Evolutionary conservation across 2,113 vertebrate genomes (phyloP).

Genomic region (Sinocyclocheilus anshuiensis): DNA sequence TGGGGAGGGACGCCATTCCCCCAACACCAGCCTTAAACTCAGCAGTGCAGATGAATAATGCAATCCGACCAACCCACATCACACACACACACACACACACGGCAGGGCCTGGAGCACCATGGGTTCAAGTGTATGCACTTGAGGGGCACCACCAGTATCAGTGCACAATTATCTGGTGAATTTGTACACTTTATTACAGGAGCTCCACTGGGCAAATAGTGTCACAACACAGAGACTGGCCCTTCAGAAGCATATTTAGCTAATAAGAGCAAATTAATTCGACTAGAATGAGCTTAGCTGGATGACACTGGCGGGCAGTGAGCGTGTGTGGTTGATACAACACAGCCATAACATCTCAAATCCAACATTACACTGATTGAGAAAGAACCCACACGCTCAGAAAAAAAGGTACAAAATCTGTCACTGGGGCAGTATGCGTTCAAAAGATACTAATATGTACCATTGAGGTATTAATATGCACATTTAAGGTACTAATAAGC

Average conservation of each 20-base stretch:
- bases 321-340: constrained; percentile 25
- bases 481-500: too few species aligned
- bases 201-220: constrained; percentile 67
- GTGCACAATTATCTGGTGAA: constrained; percentile 68
- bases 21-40: constrained; percentile 47
- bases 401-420: too few species aligned
- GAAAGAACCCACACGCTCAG: background rate
- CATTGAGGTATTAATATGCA: too few species aligned
- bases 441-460: too few species aligned
- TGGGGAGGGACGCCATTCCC: constrained; percentile 55
- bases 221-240: constrained; percentile 58
- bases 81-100: constrained; percentile 1
- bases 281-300: constrained; percentile 60
- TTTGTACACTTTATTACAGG: constrained; percentile 70
- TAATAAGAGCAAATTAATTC: constrained; percentile 70
- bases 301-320: constrained; percentile 39
- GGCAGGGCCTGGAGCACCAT: constrained; percentile 41
- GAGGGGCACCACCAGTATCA: constrained; percentile 63
- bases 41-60: constrained; percentile 60
- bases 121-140: constrained; percentile 60
- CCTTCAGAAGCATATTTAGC: constrained; percentile 65
- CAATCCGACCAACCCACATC: constrained; percentile 48
- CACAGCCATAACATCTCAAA: constrained; percentile 40
- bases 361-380: constrained; percentile 21
- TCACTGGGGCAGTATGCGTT: too few species aligned